These are phyloP conservation scores for Pterophyllum scalare DNA, from an alignment of 2,113 vertebrate genomes.

Conservation along the genomic window DNA sequence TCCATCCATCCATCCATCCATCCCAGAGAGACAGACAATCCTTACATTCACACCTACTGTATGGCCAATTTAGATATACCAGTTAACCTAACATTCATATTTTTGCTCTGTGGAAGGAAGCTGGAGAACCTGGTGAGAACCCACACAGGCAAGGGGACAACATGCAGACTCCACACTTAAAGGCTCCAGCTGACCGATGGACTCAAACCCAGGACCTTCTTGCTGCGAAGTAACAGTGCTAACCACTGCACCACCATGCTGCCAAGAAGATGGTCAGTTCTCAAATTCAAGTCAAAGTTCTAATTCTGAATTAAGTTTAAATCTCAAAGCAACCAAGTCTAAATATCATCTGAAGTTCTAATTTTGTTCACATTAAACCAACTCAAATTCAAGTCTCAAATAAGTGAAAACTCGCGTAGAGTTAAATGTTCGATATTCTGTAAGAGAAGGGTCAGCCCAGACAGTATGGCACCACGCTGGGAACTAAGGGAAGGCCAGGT, in stretches of 20 bases:
- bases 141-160: not conserved
- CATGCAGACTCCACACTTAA: not conserved
- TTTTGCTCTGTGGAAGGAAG: no score
- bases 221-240: not conserved
- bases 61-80: no score
- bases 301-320: not conserved
- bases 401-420: not conserved
- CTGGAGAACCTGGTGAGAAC: no score
- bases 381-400: not conserved
- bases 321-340: not conserved
- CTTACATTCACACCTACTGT: no score
- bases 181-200: no score
- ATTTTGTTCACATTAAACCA: not conserved
- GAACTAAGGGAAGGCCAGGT: constrained; percentile 32
- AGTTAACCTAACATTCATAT: not conserved
- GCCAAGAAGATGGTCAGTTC: not conserved
- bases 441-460: not conserved
- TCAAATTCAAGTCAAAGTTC: not conserved
- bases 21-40: not conserved
- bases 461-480: not conserved
- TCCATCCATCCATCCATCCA: not conserved
- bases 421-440: not conserved
- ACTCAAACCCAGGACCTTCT: not conserved
- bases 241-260: not conserved
- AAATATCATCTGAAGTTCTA: not conserved